A percentile compares a stretch with the other conserved stretches of the same genome.
phyloP scores from a whole-genome alignment of 2,888 invertebrate species.

The Stenodera caucasica region DNA sequence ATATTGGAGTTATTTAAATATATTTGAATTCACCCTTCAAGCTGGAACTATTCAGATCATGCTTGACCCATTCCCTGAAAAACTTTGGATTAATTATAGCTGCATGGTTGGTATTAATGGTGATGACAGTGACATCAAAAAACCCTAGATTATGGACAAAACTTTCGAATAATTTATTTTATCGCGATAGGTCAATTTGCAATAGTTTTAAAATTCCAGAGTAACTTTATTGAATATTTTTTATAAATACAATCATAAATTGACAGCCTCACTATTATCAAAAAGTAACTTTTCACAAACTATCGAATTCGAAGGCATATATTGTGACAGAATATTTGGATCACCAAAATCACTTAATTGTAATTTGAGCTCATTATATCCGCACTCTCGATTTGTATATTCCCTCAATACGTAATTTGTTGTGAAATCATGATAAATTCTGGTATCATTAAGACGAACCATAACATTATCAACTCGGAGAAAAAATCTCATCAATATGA shows the following conservation, averaged over 20 bases:
- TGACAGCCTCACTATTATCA: conserved; percentile 9
- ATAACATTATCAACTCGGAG: conserved; percentile 93
- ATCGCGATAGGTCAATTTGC: too few species aligned
- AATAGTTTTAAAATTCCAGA: too few species aligned
- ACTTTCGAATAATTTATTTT: too few species aligned
- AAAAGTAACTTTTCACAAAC: conserved; percentile 54
- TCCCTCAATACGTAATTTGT: conserved; percentile 81
- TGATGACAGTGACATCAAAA: neutral
- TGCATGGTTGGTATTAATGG: neutral
- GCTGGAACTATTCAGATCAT: neutral
- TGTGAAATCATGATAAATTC: conserved; percentile 78
- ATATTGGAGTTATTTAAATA: neutral
- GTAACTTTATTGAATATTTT: too few species aligned
- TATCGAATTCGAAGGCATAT: conserved; percentile 62
- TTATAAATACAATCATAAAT: too few species aligned
- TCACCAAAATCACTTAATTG: conserved; percentile 65
- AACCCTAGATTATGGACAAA: conserved; percentile 1
- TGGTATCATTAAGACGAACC: conserved; percentile 84
- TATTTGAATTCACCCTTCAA: neutral
- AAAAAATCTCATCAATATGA: conserved; percentile 87
- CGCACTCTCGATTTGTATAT: conserved; percentile 77
- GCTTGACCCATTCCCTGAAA: neutral
- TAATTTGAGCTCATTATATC: conserved; percentile 68
- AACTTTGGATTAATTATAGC: neutral
- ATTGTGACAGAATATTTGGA: conserved; percentile 68